phyloP scores from a whole-genome alignment of 2,113 vertebrate genomes.

The Euleptes europaea region DNA sequence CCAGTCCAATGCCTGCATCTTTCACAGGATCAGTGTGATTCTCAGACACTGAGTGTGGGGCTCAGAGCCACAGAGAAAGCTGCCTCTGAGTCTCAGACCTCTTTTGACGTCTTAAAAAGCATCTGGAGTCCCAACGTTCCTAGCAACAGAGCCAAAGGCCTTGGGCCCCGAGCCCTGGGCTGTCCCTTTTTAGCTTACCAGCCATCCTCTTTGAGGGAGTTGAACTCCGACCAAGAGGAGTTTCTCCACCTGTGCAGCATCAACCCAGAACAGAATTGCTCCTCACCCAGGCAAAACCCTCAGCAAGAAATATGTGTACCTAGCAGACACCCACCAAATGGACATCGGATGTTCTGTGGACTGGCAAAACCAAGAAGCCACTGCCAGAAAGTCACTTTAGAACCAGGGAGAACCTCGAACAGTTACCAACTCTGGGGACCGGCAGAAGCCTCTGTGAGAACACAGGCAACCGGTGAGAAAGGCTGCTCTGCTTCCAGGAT shows the following conservation, averaged over 20 bases:
- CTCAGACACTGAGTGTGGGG: background rate
- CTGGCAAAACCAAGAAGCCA: background rate
- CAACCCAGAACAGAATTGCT: background rate
- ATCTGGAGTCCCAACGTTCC: constrained; percentile 49
- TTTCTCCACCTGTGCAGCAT: background rate
- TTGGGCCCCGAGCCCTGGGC: background rate
- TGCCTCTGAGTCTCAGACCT: constrained; percentile 37
- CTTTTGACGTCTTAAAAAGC: constrained; percentile 66
- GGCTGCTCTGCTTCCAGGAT: background rate
- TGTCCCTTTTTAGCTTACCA: background rate
- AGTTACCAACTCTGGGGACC: background rate
- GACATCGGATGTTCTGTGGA: fast-evolving
- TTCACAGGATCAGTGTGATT: fast-evolving
- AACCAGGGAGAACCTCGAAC: background rate
- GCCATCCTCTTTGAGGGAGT: background rate
- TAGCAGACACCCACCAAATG: background rate
- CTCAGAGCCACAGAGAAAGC: background rate
- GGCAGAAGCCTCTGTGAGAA: background rate
- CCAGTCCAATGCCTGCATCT: background rate
- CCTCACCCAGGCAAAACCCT: constrained; percentile 20
- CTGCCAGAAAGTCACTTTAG: background rate
- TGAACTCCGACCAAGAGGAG: background rate
- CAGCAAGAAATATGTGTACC: background rate
- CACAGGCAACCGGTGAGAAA: background rate
- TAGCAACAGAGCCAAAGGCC: background rate